These are phyloP conservation scores for Rambutsinella grinnellia DNA, from an alignment of 2,888 invertebrate genomes.

Conservation along the genomic window DNA sequence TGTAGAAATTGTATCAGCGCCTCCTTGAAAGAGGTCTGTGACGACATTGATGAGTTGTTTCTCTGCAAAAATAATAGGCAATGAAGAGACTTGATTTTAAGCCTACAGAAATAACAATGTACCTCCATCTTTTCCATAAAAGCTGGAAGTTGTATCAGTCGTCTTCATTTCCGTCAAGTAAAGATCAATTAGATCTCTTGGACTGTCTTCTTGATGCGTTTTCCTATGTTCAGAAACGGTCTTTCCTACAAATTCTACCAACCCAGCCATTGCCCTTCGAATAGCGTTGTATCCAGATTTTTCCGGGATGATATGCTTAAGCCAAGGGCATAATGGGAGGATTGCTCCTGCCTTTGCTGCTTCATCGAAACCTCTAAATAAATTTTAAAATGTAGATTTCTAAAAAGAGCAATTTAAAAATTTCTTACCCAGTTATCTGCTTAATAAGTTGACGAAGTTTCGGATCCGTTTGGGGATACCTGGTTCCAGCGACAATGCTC, in stretches of 20 bases:
- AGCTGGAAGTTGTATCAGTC: slow-evolving; percentile 25
- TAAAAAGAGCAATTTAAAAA: not conserved
- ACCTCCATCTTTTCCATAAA: slow-evolving; percentile 37
- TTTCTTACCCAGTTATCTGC: not conserved
- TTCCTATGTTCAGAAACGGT: slow-evolving; percentile 13
- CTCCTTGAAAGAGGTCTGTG: slow-evolving; percentile 12
- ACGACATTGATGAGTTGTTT: not conserved
- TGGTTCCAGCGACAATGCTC: slow-evolving; percentile 58
- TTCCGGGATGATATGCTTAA: slow-evolving; percentile 10
- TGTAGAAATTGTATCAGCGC: slow-evolving; percentile 35
- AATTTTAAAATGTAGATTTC: not conserved
- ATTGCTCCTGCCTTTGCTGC: slow-evolving; percentile 11
- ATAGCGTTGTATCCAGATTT: slow-evolving; percentile 10
- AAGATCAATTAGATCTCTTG: slow-evolving; percentile 27
- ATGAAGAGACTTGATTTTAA: too few relatives aligned
- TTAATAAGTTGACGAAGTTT: not conserved
- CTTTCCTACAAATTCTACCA: not conserved
- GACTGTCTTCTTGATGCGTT: slow-evolving; percentile 18
- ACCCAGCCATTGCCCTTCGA: not conserved
- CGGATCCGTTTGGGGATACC: slow-evolving; percentile 57
- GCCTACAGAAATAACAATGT: not conserved
- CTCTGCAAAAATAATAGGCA: slow-evolving; percentile 1
- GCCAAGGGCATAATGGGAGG: not conserved
- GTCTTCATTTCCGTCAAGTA: slow-evolving; percentile 18
- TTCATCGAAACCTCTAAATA: slow-evolving; percentile 7